A percentile compares a stretch with the other conserved stretches of the same genome.
Evolutionary conservation across 2,113 vertebrate species (phyloP).

Genomic region (Cervus canadensis): DNA sequence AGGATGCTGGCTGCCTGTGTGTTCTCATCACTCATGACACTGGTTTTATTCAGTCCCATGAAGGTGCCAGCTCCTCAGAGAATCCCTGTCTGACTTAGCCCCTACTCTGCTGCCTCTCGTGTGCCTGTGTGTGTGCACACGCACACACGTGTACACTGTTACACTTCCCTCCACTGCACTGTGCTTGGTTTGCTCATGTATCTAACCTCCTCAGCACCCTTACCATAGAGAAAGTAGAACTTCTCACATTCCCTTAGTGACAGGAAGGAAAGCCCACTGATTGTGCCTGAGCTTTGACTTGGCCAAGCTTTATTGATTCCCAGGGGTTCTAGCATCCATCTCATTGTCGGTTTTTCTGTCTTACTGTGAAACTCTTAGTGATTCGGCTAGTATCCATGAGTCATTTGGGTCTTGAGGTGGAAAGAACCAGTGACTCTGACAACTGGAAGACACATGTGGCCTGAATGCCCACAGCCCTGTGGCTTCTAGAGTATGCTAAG

Average conservation of each 20-base stretch:
- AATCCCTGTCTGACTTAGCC: background rate
- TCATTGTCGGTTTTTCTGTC: background rate
- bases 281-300: background rate
- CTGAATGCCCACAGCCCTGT: background rate
- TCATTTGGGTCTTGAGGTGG: background rate
- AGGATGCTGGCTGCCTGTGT: background rate
- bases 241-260: background rate
- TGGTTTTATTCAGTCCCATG: background rate
- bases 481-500: background rate
- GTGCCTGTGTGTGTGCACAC: accelerated
- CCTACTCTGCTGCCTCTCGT: background rate
- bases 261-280: background rate
- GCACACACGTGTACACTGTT: accelerated
- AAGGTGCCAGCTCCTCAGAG: background rate
- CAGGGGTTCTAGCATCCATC: background rate
- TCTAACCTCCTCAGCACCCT: background rate
- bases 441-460: background rate
- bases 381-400: background rate
- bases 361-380: background rate
- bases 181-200: background rate
- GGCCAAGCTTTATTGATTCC: background rate
- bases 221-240: background rate
- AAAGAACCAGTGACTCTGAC: background rate
- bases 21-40: background rate
- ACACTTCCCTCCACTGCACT: background rate